Evolutionary conservation across 2,888 invertebrate genomes (phyloP).

Genomic region (Polyommatus icarus): DNA sequence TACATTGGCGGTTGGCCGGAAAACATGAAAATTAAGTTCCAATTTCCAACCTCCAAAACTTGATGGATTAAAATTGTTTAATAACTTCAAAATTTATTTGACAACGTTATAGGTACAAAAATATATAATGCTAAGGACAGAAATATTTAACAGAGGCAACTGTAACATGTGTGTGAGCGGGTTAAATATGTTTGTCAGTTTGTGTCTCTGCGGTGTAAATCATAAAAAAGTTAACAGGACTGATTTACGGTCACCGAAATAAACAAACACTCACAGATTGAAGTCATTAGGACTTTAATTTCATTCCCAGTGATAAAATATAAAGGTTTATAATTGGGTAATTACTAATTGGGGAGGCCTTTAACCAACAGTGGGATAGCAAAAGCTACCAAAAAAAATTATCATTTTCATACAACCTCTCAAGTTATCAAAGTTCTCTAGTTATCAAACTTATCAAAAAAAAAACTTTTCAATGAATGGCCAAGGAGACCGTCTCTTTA

Average conservation of each 20-base stretch:
- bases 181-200: constrained; percentile 21
- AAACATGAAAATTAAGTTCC: too few relatives aligned
- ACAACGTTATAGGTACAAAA: neutral
- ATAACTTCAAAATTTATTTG: neutral
- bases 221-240: constrained; percentile 29
- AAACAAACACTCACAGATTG: constrained; percentile 26
- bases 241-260: constrained; percentile 27
- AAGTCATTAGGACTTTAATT: constrained; percentile 19
- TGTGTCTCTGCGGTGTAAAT: constrained; percentile 20
- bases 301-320: neutral
- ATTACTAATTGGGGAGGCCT: neutral
- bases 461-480: too few relatives aligned
- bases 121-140: neutral
- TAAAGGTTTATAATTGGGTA: neutral
- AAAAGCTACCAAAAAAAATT: too few relatives aligned
- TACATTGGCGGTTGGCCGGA: too few relatives aligned
- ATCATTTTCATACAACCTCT: neutral
- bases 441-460: too few relatives aligned
- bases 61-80: neutral
- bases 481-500: too few relatives aligned
- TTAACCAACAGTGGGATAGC: too few relatives aligned
- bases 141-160: neutral
- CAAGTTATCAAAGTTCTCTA: too few relatives aligned
- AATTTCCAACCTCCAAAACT: too few relatives aligned
- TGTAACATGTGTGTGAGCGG: neutral